Evolutionary conservation across 2,797 vertebrate species (phyloP), one percentile per base, ranked within the genome.

Genomic region (Orestias chungarensis): DNA sequence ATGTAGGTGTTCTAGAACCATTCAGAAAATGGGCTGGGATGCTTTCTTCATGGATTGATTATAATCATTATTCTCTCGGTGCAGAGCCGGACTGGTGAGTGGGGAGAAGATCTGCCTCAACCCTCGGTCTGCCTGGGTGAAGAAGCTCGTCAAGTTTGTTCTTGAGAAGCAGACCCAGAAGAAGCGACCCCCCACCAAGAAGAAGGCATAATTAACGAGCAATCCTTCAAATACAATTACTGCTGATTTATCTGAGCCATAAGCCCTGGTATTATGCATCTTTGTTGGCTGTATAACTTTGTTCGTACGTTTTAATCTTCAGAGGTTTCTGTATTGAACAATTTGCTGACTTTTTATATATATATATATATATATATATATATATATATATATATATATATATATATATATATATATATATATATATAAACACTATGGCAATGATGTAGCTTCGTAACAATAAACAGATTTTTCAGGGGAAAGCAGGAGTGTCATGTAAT

Each of bases 81-180:
- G 4, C 73, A 95, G 94, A 66, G 93, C 93, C 29, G 82, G 82
- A 4, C 80, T 95, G 80, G 65, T 42, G 2, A 92, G 35, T 3
- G 92, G 92, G 25, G 77, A 91, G 70, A 94, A 80, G 65, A 79
- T 94, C 0, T 95, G 94, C 43, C 87, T 95, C 76, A 91, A 95
- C 65, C 89, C 90, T 50, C 79, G 23, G 0, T 88, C 91, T 0
- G 1, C 70, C 3, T 95, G 94, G 94, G 94, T 95, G 71, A 91
- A 87, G 81, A 94, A 89, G 70, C 81, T 94, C 20, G 47, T 95
- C 57, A 59, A 43, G 0, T 94, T 91, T 31, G 81, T 94, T 20
- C 84, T 93, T 5, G 82, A 90, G 38, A 94, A 69, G 35, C 79
- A 92, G 2, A n/a, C 75, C 0, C 42, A 44, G 1, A 72, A 68